phyloP scores from a whole-genome alignment of 2,888 invertebrate genomes.

The Tridacna gigas region DNA sequence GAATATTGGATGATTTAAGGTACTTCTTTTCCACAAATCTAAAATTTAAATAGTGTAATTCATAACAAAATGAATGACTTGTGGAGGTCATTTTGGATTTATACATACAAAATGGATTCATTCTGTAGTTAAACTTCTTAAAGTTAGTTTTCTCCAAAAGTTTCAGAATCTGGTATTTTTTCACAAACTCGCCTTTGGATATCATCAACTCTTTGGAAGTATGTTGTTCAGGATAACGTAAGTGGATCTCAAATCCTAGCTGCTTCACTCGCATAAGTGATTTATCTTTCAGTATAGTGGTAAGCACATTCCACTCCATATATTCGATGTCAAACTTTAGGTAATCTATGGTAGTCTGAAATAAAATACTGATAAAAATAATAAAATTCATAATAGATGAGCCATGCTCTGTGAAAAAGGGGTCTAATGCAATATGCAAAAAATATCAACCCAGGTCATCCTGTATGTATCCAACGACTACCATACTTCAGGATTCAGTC shows the following conservation, averaged over 20 bases:
- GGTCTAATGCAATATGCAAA: too few species aligned
- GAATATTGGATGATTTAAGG: constrained; percentile 17
- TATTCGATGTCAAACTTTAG: constrained; percentile 85
- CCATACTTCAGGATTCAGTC: too few species aligned
- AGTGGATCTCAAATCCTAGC: constrained; percentile 78
- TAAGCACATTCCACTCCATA: constrained; percentile 82
- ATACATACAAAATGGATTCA: constrained; percentile 77
- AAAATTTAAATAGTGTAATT: constrained; percentile 77
- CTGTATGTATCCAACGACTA: too few species aligned
- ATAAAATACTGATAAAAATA: constrained; percentile 24
- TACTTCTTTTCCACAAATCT: constrained; percentile 66
- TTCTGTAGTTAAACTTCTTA: constrained; percentile 74
- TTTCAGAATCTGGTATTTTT: constrained; percentile 71
- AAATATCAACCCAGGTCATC: too few species aligned
- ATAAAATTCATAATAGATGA: too few species aligned
- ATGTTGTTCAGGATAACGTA: constrained; percentile 61
- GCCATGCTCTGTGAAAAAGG: too few species aligned
- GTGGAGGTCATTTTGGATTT: constrained; percentile 58
- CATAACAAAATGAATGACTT: constrained; percentile 74
- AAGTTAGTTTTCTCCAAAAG: constrained; percentile 72
- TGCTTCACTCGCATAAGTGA: constrained; percentile 76
- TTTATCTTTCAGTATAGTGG: constrained; percentile 66
- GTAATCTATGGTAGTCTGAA: constrained; percentile 82
- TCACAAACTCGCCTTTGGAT: constrained; percentile 69
- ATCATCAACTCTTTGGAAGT: constrained; percentile 52